phyloP scores from a whole-genome alignment of 2,888 invertebrate genomes.

The Orchesellides sinensis region DNA sequence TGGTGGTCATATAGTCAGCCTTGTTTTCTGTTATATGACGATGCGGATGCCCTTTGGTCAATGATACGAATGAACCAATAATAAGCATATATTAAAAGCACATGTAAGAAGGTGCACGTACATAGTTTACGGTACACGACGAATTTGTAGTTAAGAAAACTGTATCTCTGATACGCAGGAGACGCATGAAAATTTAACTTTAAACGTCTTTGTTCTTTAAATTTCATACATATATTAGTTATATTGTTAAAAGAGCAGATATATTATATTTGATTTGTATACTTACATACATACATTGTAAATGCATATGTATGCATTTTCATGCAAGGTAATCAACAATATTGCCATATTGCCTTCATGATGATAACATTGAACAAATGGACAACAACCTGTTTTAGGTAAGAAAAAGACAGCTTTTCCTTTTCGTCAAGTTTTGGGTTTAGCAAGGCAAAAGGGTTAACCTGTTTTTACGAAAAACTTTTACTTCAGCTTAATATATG shows the following conservation, averaged over 20 bases:
- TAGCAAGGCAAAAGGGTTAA: conserved; percentile 67
- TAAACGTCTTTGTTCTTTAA: conserved; percentile 57
- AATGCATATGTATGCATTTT: conserved; percentile 41
- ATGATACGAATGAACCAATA: conserved; percentile 63
- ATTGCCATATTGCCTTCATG: conserved; percentile 61
- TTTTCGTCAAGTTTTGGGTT: conserved; percentile 69
- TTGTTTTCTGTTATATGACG: conserved; percentile 53
- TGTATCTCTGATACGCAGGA: too few species aligned
- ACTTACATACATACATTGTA: too few species aligned
- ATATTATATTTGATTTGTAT: too few species aligned
- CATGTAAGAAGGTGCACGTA: background rate
- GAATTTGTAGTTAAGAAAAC: too few species aligned
- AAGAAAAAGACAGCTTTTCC: conserved; percentile 69
- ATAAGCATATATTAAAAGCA: conserved; percentile 59
- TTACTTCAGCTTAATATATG: conserved; percentile 60
- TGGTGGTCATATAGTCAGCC: conserved; percentile 64
- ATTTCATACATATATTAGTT: too few species aligned
- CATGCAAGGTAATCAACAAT: conserved; percentile 60
- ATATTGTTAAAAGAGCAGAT: conserved; percentile 26
- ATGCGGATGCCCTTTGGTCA: conserved; percentile 65
- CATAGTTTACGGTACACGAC: too few species aligned
- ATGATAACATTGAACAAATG: conserved; percentile 65
- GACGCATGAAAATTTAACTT: conserved; percentile 49
- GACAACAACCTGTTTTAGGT: conserved; percentile 67
- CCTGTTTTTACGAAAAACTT: conserved; percentile 70